Conservation (phyloP, 2,888 invertebrate species). For the Chrysopilus asiliformis region DNA sequence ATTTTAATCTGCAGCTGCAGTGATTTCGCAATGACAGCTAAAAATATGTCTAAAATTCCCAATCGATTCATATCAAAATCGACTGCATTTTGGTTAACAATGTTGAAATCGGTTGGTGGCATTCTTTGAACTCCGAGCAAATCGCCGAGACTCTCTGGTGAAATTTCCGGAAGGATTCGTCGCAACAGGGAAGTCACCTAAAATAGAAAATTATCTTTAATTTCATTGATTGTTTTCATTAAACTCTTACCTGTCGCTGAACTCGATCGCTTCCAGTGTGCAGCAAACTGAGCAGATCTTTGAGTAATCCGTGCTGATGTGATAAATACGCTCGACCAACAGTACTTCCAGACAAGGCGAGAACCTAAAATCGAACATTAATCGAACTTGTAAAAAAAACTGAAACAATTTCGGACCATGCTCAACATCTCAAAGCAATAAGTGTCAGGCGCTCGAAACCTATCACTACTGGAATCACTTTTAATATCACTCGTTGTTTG, state of each 20-base stretch:
- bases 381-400: background rate
- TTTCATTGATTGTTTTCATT: too few species aligned
- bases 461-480: conserved; percentile 25
- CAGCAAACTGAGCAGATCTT: conserved; percentile 71
- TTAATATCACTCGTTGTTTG: conserved; percentile 25
- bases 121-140: conserved; percentile 57
- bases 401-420: conserved; percentile 44
- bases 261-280: conserved; percentile 92
- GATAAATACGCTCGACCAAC: conserved; percentile 84
- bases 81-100: conserved; percentile 41
- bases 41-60: conserved; percentile 77
- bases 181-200: conserved; percentile 73
- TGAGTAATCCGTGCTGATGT: conserved; percentile 71
- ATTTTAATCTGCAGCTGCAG: conserved; percentile 79
- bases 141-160: conserved; percentile 68
- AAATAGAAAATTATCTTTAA: too few species aligned
- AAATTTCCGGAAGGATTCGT: conserved; percentile 79
- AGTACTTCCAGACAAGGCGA: conserved; percentile 84
- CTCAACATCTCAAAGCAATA: conserved; percentile 97
- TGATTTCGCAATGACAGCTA: conserved; percentile 83
- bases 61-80: conserved; percentile 42
- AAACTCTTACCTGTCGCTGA: conserved; percentile 84
- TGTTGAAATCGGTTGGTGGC: conserved; percentile 64
- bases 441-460: conserved; percentile 49
- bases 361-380: conserved; percentile 13